These are phyloP conservation scores for Gerris buenoi DNA, from an alignment of 1,140 invertebrate species.

Conservation along the genomic window DNA sequence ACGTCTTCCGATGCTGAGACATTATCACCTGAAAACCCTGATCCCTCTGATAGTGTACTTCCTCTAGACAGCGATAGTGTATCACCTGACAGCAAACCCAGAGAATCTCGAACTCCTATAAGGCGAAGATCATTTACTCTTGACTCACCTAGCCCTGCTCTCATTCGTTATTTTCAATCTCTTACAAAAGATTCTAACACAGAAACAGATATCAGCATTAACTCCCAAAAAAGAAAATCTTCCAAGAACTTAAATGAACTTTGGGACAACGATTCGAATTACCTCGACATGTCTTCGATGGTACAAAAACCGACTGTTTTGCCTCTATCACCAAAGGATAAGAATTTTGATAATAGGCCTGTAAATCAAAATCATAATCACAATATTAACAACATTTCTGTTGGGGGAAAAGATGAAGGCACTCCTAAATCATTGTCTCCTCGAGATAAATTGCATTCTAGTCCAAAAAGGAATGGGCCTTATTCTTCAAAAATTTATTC, in stretches of 20 bases:
- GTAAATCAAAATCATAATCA: not conserved
- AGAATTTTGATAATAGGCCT: too few relatives aligned
- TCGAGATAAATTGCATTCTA: not conserved
- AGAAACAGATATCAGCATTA: not conserved
- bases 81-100: not conserved
- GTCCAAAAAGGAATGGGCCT: not conserved
- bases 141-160: not conserved
- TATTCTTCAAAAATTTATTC: not conserved
- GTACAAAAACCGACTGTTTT: not conserved
- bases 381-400: not conserved
- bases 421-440: not conserved
- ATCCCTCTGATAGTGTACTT: not conserved
- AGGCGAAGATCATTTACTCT: not conserved
- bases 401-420: not conserved
- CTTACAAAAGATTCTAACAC: not conserved
- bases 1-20: not conserved
- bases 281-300: not conserved
- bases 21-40: not conserved
- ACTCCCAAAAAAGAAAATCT: not conserved
- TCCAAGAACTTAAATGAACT: not conserved
- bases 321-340: not conserved
- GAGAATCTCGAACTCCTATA: not conserved
- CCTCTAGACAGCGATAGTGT: not conserved
- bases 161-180: not conserved
- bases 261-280: not conserved